Base-by-base conservation (phyloP, 2,113 vertebrate genomes). In the Nothocercus julius region DNA sequence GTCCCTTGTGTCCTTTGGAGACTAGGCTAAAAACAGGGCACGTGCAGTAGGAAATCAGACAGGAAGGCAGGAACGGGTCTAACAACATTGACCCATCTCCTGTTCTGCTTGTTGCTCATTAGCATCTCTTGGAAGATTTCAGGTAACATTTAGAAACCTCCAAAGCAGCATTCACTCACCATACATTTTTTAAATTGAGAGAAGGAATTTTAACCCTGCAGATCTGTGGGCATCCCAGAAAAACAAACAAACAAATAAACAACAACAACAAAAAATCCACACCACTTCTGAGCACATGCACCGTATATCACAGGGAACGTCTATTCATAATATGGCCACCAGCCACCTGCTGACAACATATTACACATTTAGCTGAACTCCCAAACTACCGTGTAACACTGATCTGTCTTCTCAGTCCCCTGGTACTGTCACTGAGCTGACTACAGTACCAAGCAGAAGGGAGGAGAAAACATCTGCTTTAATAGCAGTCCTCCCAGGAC, bases 131-230 rank as follows among this genome's bases (percentile, higher is more conserved):
- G 5, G 79, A 87, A 95, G 90, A 95, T 86, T 82, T 53, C 87
- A 76, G 34, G 93, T 36, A 82, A 92, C 78, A 67, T 95, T 92
- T 78, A 83, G 76, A 90, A 96, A 86, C 22, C 82, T 54, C 42
- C 44, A 49, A 84, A 94, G 85, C 61, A 90, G 13, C 0, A 0
- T 38, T 75, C 32, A 77, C 90, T 90, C 87, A 82, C 80, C 87
- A 88, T 42, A 75, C 15, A 27, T 81, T 67, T 83, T 79, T 90
- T 81, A 70, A 91, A 80, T 17, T 56, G 64, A 83, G 36, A 51
- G 64, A 93, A 16, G 40, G 76, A 74, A 78, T 93, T 80, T 62
- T 83, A 66, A 68, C 19, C 19, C 8, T 72, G 19, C 18, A 16
- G 3, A 38, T 38, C 45, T 61, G 36, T 9, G 7, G 27, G 7